Conservation (phyloP, 2,797 vertebrate genomes). For the Spinibarbus caldwelli region DNA sequence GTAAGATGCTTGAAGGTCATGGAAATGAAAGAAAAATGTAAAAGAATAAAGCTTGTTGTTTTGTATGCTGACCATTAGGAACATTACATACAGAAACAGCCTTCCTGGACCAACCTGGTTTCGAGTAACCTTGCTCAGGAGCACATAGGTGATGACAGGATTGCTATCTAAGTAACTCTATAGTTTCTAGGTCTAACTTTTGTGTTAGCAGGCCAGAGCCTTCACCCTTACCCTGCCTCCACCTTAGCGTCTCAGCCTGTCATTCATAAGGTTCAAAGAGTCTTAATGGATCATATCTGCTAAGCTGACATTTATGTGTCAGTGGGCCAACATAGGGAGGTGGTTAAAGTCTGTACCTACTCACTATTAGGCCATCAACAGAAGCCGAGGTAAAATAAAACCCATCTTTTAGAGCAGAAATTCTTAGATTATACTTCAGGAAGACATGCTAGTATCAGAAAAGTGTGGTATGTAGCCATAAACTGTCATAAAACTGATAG, state of each 20-base stretch:
- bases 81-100: not conserved
- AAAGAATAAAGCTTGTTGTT: not conserved
- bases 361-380: not conserved
- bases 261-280: conserved; percentile 37
- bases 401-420: not conserved
- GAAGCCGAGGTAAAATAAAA: not conserved
- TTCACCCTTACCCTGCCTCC: not conserved
- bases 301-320: conserved; percentile 50
- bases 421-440: not conserved
- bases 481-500: not conserved
- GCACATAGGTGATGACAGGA: not conserved
- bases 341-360: conserved; percentile 41
- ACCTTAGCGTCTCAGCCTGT: not conserved
- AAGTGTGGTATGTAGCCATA: not conserved
- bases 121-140: not conserved
- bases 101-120: not conserved
- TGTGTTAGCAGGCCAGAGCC: conserved; percentile 1
- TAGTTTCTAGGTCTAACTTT: conserved; percentile 9
- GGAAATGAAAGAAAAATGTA: not conserved
- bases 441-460: not conserved
- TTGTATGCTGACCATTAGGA: not conserved
- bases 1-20: not conserved
- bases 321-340: conserved; percentile 41
- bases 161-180: conserved; percentile 9
- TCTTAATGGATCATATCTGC: conserved; percentile 41